phyloP scores from a whole-genome alignment of 1,140 invertebrate genomes.

The Drosophila lacertosa region DNA sequence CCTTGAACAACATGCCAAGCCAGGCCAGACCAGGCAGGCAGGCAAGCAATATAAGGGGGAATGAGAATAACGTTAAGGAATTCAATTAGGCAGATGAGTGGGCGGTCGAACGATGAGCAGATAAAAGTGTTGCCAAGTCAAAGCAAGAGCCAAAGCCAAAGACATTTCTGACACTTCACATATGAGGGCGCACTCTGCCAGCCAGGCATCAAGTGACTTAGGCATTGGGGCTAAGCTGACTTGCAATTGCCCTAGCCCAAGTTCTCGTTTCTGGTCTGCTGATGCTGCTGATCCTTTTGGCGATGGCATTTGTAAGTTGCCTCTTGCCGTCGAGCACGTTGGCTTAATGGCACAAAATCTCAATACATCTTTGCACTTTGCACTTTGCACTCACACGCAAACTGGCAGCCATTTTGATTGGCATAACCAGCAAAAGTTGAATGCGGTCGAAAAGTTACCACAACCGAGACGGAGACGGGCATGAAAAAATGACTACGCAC shows the following conservation, averaged over 20 bases:
- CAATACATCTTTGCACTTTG: conserved; percentile 55
- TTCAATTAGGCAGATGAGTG: conserved; percentile 81
- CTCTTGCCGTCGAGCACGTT: conserved; percentile 42
- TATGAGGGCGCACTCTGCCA: conserved; percentile 49
- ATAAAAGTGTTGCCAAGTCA: conserved; percentile 77
- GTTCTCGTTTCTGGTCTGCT: conserved; percentile 41
- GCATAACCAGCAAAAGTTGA: conserved; percentile 52
- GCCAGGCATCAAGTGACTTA: conserved; percentile 58
- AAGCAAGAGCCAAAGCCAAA: conserved; percentile 44
- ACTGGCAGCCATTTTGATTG: conserved; percentile 42
- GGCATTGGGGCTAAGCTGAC: conserved; percentile 37
- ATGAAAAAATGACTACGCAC: not conserved
- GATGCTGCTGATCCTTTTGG: conserved; percentile 66
- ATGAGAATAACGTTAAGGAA: conserved; percentile 63
- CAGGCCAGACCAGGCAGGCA: too few relatives aligned
- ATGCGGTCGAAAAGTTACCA: conserved; percentile 53
- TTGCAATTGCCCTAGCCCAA: conserved; percentile 26
- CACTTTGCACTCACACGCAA: conserved; percentile 46
- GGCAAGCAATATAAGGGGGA: not conserved
- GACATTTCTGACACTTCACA: conserved; percentile 77
- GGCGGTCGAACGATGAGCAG: conserved; percentile 47
- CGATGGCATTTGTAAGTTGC: conserved; percentile 53
- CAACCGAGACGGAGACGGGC: conserved; percentile 5
- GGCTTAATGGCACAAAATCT: conserved; percentile 55
- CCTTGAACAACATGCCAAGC: conserved; percentile 59